Evolutionary conservation across 2,888 invertebrate species (phyloP).

Genomic region (Esperia sulphurella): DNA sequence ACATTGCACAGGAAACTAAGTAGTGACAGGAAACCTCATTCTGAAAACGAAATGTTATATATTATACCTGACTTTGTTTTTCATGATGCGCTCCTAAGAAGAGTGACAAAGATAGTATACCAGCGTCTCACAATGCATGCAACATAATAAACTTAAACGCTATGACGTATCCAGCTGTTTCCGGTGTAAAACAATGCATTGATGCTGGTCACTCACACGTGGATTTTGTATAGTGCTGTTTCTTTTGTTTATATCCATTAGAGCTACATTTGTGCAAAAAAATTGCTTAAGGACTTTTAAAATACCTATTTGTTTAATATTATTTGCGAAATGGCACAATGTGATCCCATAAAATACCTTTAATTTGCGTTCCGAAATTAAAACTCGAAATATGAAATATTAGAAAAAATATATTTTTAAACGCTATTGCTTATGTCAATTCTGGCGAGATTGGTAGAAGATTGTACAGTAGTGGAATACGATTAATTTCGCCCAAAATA

Average conservation of each 20-base stretch:
- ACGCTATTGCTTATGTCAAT: too few species aligned
- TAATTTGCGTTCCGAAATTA: neutral
- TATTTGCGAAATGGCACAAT: neutral
- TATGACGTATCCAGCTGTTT: conserved; percentile 35
- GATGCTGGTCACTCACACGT: too few species aligned
- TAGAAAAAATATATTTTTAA: neutral
- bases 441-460: too few species aligned
- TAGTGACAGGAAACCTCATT: conserved; percentile 29
- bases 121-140: conserved; percentile 28
- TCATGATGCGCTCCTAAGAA: neutral
- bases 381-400: neutral
- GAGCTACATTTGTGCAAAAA: neutral
- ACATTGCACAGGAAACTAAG: conserved; percentile 26
- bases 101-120: conserved; percentile 33
- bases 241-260: neutral
- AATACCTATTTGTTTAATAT: too few species aligned
- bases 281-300: neutral
- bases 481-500: conserved; percentile 12
- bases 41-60: conserved; percentile 17
- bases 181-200: conserved; percentile 17
- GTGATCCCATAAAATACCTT: neutral
- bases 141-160: conserved; percentile 17
- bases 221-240: neutral
- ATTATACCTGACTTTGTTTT: conserved; percentile 18
- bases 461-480: neutral